Percentiles rank a stretch among this genome's conserved stretches.
Evolutionary conservation across 2,113 vertebrate genomes (phyloP).

Genomic region (Cranoglanis bouderius): DNA sequence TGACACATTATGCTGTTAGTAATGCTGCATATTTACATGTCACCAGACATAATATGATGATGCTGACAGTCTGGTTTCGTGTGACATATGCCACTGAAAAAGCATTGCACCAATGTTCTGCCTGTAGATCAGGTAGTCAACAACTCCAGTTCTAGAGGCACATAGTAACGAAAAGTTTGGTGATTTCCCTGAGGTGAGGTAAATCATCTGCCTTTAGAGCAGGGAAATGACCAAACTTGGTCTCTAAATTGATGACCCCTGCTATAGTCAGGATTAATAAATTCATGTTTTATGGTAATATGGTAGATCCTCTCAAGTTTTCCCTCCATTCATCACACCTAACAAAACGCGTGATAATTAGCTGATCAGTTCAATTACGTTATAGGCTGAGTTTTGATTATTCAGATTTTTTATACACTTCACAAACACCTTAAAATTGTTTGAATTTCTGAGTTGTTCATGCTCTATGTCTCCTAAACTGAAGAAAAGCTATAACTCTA

Average conservation of each 20-base stretch:
- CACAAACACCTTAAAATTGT: no score
- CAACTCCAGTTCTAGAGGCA: not conserved
- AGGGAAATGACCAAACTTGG: not conserved
- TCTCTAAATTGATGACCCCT: not conserved
- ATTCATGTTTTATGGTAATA: not conserved
- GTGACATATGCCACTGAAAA: not conserved
- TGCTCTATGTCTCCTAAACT: no score
- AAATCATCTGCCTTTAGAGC: not conserved
- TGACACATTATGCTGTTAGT: slow-evolving; percentile 16
- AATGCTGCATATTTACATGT: not conserved
- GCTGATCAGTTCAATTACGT: not conserved
- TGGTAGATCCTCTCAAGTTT: not conserved
- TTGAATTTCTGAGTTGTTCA: no score
- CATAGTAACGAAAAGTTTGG: not conserved
- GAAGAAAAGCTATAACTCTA: no score
- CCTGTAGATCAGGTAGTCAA: not conserved
- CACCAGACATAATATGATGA: not conserved
- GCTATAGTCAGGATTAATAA: not conserved
- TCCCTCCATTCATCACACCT: not conserved
- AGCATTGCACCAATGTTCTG: not conserved
- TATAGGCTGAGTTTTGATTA: no score
- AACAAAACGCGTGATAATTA: not conserved
- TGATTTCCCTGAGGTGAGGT: not conserved
- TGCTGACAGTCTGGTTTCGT: not conserved
- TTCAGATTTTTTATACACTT: no score